Evolutionary conservation across 2,797 vertebrate genomes (phyloP).

Genomic region (Discoglossus pictus): DNA sequence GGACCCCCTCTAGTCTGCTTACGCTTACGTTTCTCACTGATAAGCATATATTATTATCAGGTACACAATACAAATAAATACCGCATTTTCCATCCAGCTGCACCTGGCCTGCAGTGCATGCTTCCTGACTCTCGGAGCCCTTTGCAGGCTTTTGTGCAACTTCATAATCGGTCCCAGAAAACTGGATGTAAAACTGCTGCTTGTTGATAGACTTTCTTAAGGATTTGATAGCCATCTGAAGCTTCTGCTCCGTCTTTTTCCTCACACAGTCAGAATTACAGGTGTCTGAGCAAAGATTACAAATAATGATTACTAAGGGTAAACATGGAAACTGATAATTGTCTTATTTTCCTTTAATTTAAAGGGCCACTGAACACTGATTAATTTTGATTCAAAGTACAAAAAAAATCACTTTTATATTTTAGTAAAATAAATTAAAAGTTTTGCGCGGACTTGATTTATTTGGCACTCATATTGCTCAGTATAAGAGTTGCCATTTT

Average conservation of each 20-base stretch:
- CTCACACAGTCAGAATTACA: constrained; percentile 86
- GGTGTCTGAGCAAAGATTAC: constrained; percentile 70
- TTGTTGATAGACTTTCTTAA: constrained; percentile 92
- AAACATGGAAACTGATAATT: too few species aligned
- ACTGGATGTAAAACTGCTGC: constrained; percentile 93
- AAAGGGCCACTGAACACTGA: too few species aligned
- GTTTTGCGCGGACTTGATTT: too few species aligned
- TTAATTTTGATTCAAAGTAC: too few species aligned
- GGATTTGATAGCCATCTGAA: constrained; percentile 87
- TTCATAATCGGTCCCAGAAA: constrained; percentile 90
- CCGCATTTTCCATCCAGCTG: constrained; percentile 86
- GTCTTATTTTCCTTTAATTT: too few species aligned
- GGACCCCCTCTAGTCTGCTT: too few species aligned
- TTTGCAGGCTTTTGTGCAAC: constrained; percentile 85
- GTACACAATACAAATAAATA: constrained; percentile 68
- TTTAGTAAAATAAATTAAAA: too few species aligned
- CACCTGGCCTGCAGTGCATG: constrained; percentile 85
- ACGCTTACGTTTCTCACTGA: too few species aligned
- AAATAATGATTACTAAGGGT: not conserved
- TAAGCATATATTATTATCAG: too few species aligned
- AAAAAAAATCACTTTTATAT: too few species aligned
- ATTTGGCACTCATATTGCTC: too few species aligned
- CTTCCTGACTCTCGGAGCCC: constrained; percentile 70
- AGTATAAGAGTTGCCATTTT: too few species aligned
- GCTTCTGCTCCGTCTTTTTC: constrained; percentile 83